Conservation (phyloP, 2,888 invertebrate genomes). For the Neocrepidodera transversa region DNA sequence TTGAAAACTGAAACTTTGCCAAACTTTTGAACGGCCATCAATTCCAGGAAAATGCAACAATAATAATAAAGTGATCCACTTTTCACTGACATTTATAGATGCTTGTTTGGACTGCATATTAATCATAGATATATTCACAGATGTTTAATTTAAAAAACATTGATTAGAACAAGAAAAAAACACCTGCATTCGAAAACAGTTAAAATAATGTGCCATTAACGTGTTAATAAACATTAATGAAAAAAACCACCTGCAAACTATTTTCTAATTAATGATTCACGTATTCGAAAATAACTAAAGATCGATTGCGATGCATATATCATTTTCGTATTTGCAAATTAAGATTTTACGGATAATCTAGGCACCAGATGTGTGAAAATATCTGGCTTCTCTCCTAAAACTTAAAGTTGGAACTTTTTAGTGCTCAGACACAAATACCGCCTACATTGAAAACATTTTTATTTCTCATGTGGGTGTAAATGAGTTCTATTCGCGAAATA, state of each 20-base stretch:
- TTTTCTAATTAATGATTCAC: not conserved
- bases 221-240: too few relatives aligned
- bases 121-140: too few relatives aligned
- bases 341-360: not conserved
- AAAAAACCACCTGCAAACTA: not conserved
- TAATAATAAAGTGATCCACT: too few relatives aligned
- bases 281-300: not conserved
- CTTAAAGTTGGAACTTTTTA: not conserved
- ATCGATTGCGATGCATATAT: not conserved
- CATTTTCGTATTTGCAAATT: not conserved
- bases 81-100: too few relatives aligned
- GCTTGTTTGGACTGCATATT: too few relatives aligned
- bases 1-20: constrained; percentile 19
- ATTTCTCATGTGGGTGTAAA: not conserved
- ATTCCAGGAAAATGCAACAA: constrained; percentile 17
- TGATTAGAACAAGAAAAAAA: too few relatives aligned
- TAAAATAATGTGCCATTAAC: too few relatives aligned
- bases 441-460: not conserved
- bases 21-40: constrained; percentile 19
- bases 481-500: not conserved
- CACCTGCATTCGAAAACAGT: too few relatives aligned
- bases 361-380: not conserved
- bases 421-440: not conserved
- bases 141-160: too few relatives aligned
- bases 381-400: not conserved